phyloP scores from a whole-genome alignment of 1,140 invertebrate genomes.

The Oreohelix idahoensis region DNA sequence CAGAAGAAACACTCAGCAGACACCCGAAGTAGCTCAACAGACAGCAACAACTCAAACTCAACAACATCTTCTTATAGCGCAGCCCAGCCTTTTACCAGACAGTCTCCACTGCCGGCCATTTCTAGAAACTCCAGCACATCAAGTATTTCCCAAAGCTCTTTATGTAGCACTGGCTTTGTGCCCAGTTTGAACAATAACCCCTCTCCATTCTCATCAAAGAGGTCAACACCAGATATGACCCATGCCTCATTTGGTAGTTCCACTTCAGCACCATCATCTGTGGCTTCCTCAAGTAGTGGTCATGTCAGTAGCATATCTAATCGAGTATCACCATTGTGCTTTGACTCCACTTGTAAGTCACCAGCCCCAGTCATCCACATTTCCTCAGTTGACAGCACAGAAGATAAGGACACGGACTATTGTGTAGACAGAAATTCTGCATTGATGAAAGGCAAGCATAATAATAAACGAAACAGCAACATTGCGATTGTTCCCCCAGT shows the following conservation, averaged over 20 bases:
- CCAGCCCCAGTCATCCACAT: slow-evolving; percentile 12
- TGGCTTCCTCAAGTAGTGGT: not conserved
- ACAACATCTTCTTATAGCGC: slow-evolving; percentile 38
- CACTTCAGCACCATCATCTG: not conserved
- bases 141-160: slow-evolving; percentile 56
- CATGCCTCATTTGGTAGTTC: not conserved
- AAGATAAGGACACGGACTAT: not conserved
- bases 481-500: slow-evolving; percentile 34
- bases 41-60: slow-evolving; percentile 62
- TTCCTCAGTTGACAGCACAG: slow-evolving; percentile 23
- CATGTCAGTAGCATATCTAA: no score
- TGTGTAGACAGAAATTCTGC: not conserved
- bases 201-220: slow-evolving; percentile 17
- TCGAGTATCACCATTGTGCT: no score
- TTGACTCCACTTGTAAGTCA: not conserved
- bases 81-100: slow-evolving; percentile 5
- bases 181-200: slow-evolving; percentile 49
- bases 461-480: slow-evolving; percentile 37
- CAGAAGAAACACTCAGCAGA: slow-evolving; percentile 76
- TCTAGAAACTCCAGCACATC: slow-evolving; percentile 49
- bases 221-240: not conserved
- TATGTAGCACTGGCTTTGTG: slow-evolving; percentile 63
- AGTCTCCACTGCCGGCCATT: slow-evolving; percentile 45
- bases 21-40: slow-evolving; percentile 63
- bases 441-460: not conserved